Conservation (phyloP, 2,113 vertebrate genomes). For the Neotragus moschatus region DNA sequence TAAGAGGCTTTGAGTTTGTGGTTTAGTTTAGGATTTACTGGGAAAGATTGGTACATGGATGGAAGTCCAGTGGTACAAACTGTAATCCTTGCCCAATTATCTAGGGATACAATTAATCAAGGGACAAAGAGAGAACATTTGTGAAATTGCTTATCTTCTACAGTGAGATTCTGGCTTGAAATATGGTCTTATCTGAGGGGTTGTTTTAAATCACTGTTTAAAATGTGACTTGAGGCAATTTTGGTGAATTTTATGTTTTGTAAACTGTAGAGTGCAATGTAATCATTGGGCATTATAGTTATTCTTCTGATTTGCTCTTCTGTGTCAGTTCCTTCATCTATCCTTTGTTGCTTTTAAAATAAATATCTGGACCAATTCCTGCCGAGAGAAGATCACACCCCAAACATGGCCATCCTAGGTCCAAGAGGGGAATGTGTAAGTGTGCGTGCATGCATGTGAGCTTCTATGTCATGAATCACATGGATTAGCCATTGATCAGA, state of each 20-base stretch:
- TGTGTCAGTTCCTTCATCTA: not conserved
- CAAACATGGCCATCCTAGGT: not conserved
- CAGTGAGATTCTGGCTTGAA: not conserved
- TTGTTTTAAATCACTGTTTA: not conserved
- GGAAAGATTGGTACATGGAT: not conserved
- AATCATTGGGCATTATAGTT: not conserved
- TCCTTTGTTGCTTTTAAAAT: not conserved
- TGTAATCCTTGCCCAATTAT: not conserved
- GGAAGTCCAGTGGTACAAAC: not conserved
- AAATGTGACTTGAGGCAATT: not conserved
- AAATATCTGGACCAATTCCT: not conserved
- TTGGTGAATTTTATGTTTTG: not conserved
- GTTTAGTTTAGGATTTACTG: slow-evolving; percentile 25
- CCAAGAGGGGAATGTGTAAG: not conserved
- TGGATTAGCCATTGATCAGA: not conserved
- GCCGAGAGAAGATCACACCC: not conserved
- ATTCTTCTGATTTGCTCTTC: not conserved
- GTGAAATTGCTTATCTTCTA: not conserved
- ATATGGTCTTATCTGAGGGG: not conserved
- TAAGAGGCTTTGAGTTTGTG: not conserved
- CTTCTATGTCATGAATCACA: not conserved
- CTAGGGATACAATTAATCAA: not conserved
- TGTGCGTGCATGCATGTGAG: not conserved
- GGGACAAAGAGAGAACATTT: not conserved
- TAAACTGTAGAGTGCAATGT: not conserved